Percentiles rank a stretch among this genome's conserved stretches.
Evolutionary conservation across 2,113 vertebrate species (phyloP).

Genomic region (Malurus elegans): DNA sequence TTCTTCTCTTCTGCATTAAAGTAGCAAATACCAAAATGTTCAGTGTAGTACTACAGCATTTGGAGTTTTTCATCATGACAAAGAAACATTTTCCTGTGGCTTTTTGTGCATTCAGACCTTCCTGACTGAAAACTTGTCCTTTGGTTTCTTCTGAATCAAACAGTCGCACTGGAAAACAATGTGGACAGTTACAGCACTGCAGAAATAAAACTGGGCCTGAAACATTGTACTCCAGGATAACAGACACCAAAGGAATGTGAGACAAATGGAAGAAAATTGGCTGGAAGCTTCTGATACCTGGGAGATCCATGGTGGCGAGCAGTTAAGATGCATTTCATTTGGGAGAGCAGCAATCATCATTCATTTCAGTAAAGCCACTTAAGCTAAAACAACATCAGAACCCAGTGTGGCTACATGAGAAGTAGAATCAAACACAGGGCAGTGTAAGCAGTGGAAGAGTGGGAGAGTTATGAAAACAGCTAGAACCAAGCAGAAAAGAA

Average conservation of each 20-base stretch:
- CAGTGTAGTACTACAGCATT: not conserved
- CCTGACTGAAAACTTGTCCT: not conserved
- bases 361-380: slow-evolving; percentile 55
- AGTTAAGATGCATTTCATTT: slow-evolving; percentile 45
- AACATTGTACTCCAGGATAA: not conserved
- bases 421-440: not conserved
- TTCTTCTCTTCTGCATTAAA: not conserved
- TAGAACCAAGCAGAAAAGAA: not conserved
- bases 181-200: not conserved
- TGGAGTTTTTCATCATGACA: not conserved
- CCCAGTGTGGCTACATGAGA: slow-evolving; percentile 9
- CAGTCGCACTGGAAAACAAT: not conserved
- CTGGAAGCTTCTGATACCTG: slow-evolving; percentile 33
- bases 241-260: slow-evolving; percentile 43
- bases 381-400: slow-evolving; percentile 42
- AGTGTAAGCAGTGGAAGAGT: slow-evolving; percentile 7
- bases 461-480: slow-evolving; percentile 26
- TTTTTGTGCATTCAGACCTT: not conserved
- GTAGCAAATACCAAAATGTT: not conserved
- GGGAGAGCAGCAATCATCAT: slow-evolving; percentile 26
- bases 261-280: slow-evolving; percentile 16
- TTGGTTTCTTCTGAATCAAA: not conserved
- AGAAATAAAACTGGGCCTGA: not conserved
- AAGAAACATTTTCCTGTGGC: not conserved
- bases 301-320: slow-evolving; percentile 38